Percentiles rank a stretch among this genome's conserved stretches.
Evolutionary conservation across 2,888 invertebrate genomes (phyloP).

Genomic region (Biston stratarius): DNA sequence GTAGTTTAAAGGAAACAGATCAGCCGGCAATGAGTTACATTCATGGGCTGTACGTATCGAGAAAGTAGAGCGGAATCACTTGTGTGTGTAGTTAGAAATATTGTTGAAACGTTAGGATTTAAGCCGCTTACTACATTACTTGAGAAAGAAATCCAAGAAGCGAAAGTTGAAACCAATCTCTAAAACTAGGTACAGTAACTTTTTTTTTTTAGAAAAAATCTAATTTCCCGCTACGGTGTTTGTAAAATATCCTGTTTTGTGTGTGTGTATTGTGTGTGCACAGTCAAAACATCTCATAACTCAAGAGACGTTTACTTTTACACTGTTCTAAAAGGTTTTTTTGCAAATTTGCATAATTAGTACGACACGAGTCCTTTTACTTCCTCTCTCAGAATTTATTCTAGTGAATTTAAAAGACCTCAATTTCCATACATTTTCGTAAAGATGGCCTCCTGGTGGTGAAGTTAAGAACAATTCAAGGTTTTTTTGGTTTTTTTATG

Average conservation of each 20-base stretch:
- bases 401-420: constrained; percentile 25
- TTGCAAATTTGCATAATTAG: constrained; percentile 21
- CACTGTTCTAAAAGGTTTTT: constrained; percentile 6
- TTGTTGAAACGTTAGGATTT: no score
- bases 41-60: no score
- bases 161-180: background rate
- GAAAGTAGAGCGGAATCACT: no score
- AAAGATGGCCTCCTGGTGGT: background rate
- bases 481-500: constrained; percentile 1
- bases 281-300: constrained; percentile 1
- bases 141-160: background rate
- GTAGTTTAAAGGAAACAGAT: no score
- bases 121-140: no score
- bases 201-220: background rate
- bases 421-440: constrained; percentile 22
- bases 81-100: no score
- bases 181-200: background rate
- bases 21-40: no score
- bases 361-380: constrained; percentile 12
- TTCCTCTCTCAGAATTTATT: constrained; percentile 13
- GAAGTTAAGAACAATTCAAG: constrained; percentile 1
- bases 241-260: background rate
- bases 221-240: background rate
- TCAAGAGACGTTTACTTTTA: constrained; percentile 1
- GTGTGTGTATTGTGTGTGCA: background rate